Percentiles rank a stretch among this genome's conserved stretches.
Conservation (phyloP, 1,140 invertebrate genomes). For the Delia radicum region DNA sequence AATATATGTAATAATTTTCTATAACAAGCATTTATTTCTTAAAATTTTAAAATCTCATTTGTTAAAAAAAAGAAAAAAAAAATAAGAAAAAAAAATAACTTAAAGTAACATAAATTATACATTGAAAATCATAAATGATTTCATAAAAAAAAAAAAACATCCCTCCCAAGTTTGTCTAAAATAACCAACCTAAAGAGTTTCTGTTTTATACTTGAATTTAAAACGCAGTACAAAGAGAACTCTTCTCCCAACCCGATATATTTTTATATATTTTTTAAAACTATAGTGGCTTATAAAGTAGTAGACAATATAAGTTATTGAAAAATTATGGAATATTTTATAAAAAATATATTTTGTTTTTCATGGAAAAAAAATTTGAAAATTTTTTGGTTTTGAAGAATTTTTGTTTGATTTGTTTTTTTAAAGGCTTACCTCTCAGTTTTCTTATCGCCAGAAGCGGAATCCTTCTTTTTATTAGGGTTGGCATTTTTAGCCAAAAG, state of each 20-base stretch:
- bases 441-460: constrained; percentile 55
- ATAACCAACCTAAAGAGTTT: background rate
- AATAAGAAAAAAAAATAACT: background rate
- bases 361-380: constrained; percentile 19
- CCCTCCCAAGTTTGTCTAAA: background rate
- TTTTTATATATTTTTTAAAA: background rate
- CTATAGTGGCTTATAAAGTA: background rate
- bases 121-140: background rate
- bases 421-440: constrained; percentile 53
- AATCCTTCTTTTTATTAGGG: constrained; percentile 54
- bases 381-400: constrained; percentile 24
- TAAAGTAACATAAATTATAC: background rate
- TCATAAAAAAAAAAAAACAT: background rate
- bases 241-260: background rate
- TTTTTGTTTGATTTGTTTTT: constrained; percentile 29
- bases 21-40: no score
- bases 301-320: constrained; percentile 32
- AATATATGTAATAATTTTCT: no score
- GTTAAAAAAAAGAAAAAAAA: background rate
- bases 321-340: constrained; percentile 26
- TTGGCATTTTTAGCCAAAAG: constrained; percentile 57
- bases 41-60: background rate
- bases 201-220: background rate
- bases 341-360: constrained; percentile 25
- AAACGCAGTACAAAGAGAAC: background rate